A percentile compares a stretch with the other conserved stretches of the same genome.
These are phyloP conservation scores for Hormiphora californensis DNA, from an alignment of 37 sponge, comb jelly and placozoan species.

Conservation along the genomic window DNA sequence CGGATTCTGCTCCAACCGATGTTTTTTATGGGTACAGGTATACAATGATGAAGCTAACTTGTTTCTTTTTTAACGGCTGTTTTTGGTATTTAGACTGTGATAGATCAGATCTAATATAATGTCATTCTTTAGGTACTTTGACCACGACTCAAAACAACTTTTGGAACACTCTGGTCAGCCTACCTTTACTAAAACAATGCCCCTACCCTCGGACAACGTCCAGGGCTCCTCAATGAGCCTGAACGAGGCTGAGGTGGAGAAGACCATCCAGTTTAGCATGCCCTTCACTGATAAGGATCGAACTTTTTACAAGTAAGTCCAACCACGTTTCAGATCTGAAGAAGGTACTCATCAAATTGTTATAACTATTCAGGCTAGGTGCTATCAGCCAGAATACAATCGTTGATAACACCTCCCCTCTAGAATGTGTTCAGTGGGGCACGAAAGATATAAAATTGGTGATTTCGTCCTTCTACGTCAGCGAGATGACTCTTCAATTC, in stretches of 20 bases:
- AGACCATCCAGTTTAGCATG: not conserved
- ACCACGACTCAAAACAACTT: slow-evolving; percentile 14
- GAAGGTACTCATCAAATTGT: too few relatives aligned
- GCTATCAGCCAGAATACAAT: not conserved
- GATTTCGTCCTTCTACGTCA: slow-evolving; percentile 5
- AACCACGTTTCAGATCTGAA: not conserved
- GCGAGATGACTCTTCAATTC: slow-evolving; percentile 21
- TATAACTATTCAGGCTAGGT: not conserved
- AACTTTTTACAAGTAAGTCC: slow-evolving; percentile 25
- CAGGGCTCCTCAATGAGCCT: not conserved
- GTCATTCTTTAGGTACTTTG: not conserved
- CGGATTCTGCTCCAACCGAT: not conserved
- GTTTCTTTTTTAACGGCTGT: not conserved
- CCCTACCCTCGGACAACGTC: not conserved
- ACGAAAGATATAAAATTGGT: slow-evolving; percentile 35
- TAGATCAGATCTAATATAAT: not conserved
- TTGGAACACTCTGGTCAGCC: not conserved
- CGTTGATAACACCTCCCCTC: not conserved
- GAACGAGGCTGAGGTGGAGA: not conserved
- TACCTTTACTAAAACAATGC: not conserved
- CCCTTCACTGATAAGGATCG: not conserved
- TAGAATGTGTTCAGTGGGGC: not conserved
- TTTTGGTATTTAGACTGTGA: not conserved
- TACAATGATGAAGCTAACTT: not conserved
- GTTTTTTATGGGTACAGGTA: slow-evolving; percentile 37